Conservation (phyloP, 1,140 invertebrate genomes). For the Rhynchophorus ferrugineus region DNA sequence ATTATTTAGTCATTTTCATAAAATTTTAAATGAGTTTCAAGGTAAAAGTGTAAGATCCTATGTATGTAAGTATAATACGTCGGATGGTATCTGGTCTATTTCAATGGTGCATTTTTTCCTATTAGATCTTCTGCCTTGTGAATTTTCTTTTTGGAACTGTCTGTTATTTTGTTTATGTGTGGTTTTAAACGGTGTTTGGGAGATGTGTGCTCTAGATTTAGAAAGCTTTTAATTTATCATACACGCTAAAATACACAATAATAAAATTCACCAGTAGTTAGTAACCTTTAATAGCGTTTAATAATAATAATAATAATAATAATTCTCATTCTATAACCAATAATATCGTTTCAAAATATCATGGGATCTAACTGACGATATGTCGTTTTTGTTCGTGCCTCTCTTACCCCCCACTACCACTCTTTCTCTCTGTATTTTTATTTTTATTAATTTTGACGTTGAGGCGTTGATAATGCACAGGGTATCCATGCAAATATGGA, state of each 20-base stretch:
- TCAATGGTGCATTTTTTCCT: slow-evolving; percentile 16
- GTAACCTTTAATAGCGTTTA: slow-evolving; percentile 17
- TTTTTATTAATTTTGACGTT: no score
- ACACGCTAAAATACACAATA: slow-evolving; percentile 15
- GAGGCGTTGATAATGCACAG: no score
- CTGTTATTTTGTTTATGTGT: slow-evolving; percentile 24
- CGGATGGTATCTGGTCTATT: slow-evolving; percentile 7
- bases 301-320: no score
- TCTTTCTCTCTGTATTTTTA: no score
- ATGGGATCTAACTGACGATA: slow-evolving; percentile 2
- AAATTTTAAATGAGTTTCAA: no score
- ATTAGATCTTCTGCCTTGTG: slow-evolving; percentile 30
- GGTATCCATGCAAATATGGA: no score
- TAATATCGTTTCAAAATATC: background rate
- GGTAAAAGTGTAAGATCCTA: no score
- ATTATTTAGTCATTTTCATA: no score
- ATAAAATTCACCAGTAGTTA: slow-evolving; percentile 19
- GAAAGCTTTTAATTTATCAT: slow-evolving; percentile 18
- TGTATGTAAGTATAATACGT: no score
- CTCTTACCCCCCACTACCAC: background rate
- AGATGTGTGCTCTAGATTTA: slow-evolving; percentile 31
- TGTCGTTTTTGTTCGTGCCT: background rate
- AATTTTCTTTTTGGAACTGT: slow-evolving; percentile 25
- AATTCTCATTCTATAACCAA: slow-evolving; percentile 11
- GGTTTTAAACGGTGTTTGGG: slow-evolving; percentile 34